phyloP scores from a whole-genome alignment of 1,140 invertebrate genomes.

The Portunus trituberculatus region DNA sequence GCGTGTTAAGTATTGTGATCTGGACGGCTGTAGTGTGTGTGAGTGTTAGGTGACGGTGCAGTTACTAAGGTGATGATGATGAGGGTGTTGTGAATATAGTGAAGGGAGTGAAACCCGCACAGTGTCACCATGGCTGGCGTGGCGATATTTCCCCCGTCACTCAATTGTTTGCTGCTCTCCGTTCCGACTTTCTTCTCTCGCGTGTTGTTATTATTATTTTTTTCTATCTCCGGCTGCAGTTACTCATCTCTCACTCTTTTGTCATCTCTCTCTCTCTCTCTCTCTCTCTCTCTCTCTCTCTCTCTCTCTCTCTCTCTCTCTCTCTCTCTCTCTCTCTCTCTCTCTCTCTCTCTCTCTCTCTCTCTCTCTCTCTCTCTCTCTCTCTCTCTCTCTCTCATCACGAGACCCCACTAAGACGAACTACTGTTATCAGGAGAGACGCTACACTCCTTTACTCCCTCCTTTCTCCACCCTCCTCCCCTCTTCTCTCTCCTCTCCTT shows the following conservation, averaged over 20 bases:
- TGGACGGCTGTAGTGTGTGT: neutral
- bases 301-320: slow-evolving; percentile 2
- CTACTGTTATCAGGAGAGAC: too few relatives aligned
- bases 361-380: slow-evolving; percentile 38
- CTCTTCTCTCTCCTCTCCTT: neutral
- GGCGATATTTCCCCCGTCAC: neutral
- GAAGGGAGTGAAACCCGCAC: neutral
- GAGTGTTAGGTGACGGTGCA: neutral
- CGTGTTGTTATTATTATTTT: neutral
- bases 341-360: slow-evolving; percentile 55
- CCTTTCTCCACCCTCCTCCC: neutral
- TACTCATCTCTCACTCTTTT: neutral
- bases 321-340: slow-evolving; percentile 59
- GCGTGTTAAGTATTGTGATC: too few relatives aligned
- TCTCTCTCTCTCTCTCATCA: slow-evolving; percentile 36
- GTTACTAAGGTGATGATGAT: neutral
- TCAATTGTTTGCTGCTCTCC: neutral
- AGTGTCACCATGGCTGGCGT: neutral
- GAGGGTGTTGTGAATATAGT: neutral
- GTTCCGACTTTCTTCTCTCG: neutral
- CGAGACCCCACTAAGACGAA: neutral
- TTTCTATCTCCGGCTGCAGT: neutral
- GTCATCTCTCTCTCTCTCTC: neutral
- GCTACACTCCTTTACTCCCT: neutral
- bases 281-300: neutral